Evolutionary conservation across 2,113 vertebrate genomes (phyloP).

Genomic region (Crotalus tigris): DNA sequence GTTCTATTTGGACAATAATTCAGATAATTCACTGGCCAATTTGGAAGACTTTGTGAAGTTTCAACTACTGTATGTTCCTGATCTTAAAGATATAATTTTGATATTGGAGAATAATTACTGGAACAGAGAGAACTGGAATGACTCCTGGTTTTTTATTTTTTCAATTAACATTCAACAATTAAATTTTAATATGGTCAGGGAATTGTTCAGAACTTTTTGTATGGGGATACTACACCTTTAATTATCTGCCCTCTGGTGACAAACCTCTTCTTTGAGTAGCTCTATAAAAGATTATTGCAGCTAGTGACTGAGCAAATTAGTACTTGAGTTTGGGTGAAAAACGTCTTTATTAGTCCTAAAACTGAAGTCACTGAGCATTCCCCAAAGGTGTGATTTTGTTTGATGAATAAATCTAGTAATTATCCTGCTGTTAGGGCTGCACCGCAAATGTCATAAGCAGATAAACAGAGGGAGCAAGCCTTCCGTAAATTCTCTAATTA

Average conservation of each 20-base stretch:
- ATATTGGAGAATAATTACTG: conserved; percentile 74
- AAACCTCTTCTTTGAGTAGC: conserved; percentile 76
- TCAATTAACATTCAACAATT: conserved; percentile 83
- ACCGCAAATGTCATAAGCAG: conserved; percentile 95
- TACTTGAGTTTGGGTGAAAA: conserved; percentile 83
- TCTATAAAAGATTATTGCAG: conserved; percentile 82
- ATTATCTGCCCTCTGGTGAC: conserved; percentile 81
- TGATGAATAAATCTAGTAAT: conserved; percentile 98
- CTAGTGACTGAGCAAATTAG: conserved; percentile 82
- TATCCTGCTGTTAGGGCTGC: conserved; percentile 87
- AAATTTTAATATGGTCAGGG: conserved; percentile 82
- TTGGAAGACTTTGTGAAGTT: conserved; percentile 19
- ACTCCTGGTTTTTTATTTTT: conserved; percentile 76
- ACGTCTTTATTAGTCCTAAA: conserved; percentile 91
- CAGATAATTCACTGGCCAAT: neutral
- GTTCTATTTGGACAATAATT: neutral
- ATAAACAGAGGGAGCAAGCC: conserved; percentile 92
- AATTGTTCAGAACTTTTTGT: conserved; percentile 80
- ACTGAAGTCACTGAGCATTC: conserved; percentile 86
- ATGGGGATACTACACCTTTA: conserved; percentile 78
- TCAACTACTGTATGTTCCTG: conserved; percentile 41
- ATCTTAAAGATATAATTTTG: conserved; percentile 49
- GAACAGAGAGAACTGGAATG: conserved; percentile 64
- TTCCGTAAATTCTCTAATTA: conserved; percentile 94
- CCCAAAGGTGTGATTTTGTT: conserved; percentile 90